A percentile compares a stretch with the other conserved stretches of the same genome.
These are phyloP conservation scores for Oreochromis grahami DNA, from an alignment of 2,797 vertebrate genomes.

Conservation along the genomic window DNA sequence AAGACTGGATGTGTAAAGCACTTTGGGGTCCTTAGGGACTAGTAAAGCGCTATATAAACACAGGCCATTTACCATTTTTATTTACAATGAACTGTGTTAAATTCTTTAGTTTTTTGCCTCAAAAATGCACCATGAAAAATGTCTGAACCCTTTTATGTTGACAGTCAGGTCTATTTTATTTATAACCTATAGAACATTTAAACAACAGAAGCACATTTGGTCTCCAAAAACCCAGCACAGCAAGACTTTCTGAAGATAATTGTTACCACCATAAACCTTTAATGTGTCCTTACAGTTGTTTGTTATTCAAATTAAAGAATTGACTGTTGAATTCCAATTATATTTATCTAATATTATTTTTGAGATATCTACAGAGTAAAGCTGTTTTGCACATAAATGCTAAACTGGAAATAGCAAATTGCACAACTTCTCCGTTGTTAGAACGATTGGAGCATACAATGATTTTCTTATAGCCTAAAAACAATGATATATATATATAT, in stretches of 20 bases:
- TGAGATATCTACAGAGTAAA: background rate
- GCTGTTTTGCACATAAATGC: background rate
- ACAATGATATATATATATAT: background rate
- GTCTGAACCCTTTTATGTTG: background rate
- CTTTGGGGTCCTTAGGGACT: too few species aligned
- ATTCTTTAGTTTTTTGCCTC: background rate
- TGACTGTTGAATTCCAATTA: background rate
- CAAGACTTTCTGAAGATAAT: background rate
- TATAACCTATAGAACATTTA: background rate
- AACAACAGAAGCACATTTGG: background rate
- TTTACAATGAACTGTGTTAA: background rate
- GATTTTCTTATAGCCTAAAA: background rate
- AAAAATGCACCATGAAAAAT: background rate
- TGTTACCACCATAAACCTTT: background rate
- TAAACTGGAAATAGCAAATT: accelerated
- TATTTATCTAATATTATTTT: background rate
- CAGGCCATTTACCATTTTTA: too few species aligned
- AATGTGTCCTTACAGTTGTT: background rate
- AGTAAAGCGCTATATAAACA: too few species aligned
- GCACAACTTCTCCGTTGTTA: background rate
- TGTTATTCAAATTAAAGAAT: background rate
- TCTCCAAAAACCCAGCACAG: background rate
- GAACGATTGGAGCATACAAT: background rate
- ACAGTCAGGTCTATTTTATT: background rate
- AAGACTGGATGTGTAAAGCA: too few species aligned